phyloP scores from a whole-genome alignment of 2,113 vertebrate genomes.

The Vicugna pacos region DNA sequence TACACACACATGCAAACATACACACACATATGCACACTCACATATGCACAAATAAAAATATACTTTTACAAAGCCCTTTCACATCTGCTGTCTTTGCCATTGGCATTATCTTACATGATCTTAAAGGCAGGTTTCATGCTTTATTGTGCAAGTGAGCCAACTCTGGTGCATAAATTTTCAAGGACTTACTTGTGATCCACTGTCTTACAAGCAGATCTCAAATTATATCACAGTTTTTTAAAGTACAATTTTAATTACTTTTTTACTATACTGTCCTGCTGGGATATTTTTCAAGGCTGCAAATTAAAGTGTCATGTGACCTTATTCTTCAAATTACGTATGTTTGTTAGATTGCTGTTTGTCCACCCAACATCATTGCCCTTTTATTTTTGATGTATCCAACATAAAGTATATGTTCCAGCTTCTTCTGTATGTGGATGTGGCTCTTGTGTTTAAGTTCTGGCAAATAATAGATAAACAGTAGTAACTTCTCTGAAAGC shows the following conservation, averaged over 20 bases:
- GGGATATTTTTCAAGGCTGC: neutral
- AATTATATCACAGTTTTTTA: neutral
- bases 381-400: neutral
- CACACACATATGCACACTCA: neutral
- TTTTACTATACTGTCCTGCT: neutral
- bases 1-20: neutral
- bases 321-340: neutral
- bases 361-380: neutral
- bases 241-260: neutral
- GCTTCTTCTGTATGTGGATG: neutral
- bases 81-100: neutral
- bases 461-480: neutral
- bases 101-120: neutral
- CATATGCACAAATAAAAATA: neutral
- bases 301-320: neutral
- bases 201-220: neutral
- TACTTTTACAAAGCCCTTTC: neutral
- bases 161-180: neutral
- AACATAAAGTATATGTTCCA: neutral
- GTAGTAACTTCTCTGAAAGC: neutral
- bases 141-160: neutral
- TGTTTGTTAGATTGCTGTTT: neutral
- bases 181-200: neutral
- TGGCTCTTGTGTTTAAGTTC: neutral
- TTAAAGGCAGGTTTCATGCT: constrained; percentile 11